Base-by-base conservation (phyloP, 2,888 invertebrate species). In the Chrysina gloriosa region DNA sequence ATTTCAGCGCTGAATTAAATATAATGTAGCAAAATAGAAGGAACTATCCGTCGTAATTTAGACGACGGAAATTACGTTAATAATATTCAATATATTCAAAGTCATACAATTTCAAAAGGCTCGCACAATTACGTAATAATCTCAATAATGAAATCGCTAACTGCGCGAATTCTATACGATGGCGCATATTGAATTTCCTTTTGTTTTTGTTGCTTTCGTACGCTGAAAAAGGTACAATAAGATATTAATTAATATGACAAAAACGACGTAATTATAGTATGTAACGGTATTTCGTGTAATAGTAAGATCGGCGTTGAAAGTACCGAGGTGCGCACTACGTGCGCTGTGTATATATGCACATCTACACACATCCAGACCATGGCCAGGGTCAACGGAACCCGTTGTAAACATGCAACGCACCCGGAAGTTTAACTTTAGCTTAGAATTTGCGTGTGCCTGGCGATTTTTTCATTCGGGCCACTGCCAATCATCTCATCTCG, bases 351-450 rank as follows among this genome's bases (percentile, higher is more conserved):
- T 27, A 34, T 58, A n/a, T 63, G 48, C 36, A 21, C 61, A 34
- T 61, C 5, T 27, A 52, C 52, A 52, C 36, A 56, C 39, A 67
- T 54, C 56, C 64, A 63, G 70, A 71, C 74, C 75, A 74, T 75
- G 76, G 70, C 76, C 75, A 74, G 75, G 76, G 76, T 76, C 76
- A 76, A 75, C 73, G 76, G 72, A 74, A 74, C 71, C 72, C 70
- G 72, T 70, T 69, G 72, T 75, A 75, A 74, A 73, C 74, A 75
- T 73, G 73, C 73, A 75, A 73, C 71, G 73, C 72, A 73, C 70
- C 72, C 73, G 72, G 74, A 74, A 74, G 74, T 74, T 69, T 72
- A 69, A 70, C 69, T 71, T 56, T 52, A 63, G 67, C 56, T 42
- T 50, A 68, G 72, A 73, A 73, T 74, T 74, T 73, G 74, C 73